These are phyloP conservation scores for Phylloscopus collybita DNA, from an alignment of 2,797 vertebrate species.

Conservation along the genomic window DNA sequence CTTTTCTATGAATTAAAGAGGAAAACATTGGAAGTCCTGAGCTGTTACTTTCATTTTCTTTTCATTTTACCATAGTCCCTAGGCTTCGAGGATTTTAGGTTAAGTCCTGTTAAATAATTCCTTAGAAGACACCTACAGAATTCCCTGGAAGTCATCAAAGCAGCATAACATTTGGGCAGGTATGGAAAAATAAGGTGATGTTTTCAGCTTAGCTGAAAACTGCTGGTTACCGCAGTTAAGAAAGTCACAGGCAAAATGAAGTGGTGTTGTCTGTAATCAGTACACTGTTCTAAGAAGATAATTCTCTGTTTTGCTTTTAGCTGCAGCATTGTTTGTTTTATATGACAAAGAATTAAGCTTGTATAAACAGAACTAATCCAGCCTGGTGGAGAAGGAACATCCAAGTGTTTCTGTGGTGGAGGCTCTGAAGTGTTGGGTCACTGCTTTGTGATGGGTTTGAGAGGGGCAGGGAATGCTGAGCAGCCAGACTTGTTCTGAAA, in stretches of 20 bases:
- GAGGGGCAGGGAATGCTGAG: neutral
- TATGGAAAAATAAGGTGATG: neutral
- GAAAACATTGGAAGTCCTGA: neutral
- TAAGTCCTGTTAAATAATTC: neutral
- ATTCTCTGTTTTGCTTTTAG: conserved; percentile 26
- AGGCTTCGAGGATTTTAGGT: neutral
- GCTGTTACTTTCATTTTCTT: neutral
- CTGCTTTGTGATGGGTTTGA: neutral
- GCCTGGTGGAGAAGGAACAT: neutral
- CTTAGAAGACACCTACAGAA: neutral
- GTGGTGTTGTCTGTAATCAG: neutral
- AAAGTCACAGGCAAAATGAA: neutral
- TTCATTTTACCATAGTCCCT: neutral
- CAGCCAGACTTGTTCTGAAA: neutral
- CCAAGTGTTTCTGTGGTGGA: neutral
- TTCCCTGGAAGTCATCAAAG: neutral
- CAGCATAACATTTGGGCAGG: neutral
- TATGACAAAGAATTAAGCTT: neutral
- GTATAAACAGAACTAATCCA: neutral
- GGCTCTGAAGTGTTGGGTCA: neutral
- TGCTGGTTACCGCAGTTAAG: neutral
- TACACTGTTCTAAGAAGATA: neutral
- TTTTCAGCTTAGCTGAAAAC: neutral
- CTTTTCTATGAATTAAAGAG: neutral
- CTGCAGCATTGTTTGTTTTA: neutral